Conservation (phyloP, 1,140 invertebrate genomes). For the Rhagoletis pomonella region DNA sequence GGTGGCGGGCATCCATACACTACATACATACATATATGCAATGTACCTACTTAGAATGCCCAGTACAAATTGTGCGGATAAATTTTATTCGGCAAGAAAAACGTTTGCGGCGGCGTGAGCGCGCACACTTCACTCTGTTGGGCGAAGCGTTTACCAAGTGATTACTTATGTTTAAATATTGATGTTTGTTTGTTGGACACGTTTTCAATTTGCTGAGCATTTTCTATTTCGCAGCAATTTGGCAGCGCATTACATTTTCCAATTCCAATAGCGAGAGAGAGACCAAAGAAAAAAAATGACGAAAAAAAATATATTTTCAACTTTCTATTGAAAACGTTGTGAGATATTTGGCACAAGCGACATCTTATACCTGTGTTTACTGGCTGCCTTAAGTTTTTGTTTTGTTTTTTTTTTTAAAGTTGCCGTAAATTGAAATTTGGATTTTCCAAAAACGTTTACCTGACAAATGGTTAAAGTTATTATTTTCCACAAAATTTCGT, state of each 20-base stretch:
- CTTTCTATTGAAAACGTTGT: neutral
- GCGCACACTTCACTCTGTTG: neutral
- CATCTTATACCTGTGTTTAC: neutral
- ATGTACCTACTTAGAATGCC: neutral
- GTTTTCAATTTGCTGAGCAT: slow-evolving; percentile 68
- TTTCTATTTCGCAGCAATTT: slow-evolving; percentile 49
- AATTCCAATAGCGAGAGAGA: neutral
- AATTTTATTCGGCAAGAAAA: slow-evolving; percentile 19
- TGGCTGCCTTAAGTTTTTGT: neutral
- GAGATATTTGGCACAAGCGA: neutral
- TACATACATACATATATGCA: too few species aligned
- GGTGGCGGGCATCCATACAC: neutral
- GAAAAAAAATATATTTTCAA: neutral
- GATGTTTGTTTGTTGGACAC: slow-evolving; percentile 71
- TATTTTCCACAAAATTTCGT: neutral
- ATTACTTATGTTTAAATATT: slow-evolving; percentile 73
- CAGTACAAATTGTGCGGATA: slow-evolving; percentile 37
- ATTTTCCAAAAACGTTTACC: neutral
- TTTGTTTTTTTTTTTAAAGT: neutral
- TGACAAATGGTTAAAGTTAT: neutral
- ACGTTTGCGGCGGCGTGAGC: neutral
- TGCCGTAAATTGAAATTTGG: neutral
- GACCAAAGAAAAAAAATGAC: neutral
- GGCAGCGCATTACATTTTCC: slow-evolving; percentile 58
- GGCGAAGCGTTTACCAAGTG: slow-evolving; percentile 70